A percentile compares a stretch with the other conserved stretches of the same genome.
These are phyloP conservation scores for Sciurus carolinensis DNA, from an alignment of 2,797 vertebrate species.

Conservation along the genomic window DNA sequence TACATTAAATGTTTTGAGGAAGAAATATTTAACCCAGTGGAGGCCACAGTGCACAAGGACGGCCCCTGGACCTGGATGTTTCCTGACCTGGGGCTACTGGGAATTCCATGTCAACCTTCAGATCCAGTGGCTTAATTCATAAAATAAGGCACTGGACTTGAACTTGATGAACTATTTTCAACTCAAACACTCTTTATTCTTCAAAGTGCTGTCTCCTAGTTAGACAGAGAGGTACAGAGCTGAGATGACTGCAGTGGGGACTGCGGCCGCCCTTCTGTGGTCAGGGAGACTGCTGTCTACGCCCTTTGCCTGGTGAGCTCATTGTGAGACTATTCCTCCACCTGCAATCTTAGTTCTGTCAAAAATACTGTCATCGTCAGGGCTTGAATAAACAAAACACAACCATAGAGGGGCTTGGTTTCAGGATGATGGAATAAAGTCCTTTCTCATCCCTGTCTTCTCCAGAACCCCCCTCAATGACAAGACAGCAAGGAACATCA, in stretches of 20 bases:
- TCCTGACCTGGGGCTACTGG: not conserved
- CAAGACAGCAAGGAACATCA: not conserved
- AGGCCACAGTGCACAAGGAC: not conserved
- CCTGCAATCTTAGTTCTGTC: not conserved
- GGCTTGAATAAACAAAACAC: not conserved
- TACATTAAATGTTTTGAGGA: constrained; percentile 46
- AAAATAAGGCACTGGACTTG: not conserved
- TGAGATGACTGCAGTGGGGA: not conserved
- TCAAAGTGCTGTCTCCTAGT: not conserved
- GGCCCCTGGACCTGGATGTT: not conserved
- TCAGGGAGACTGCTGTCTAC: not conserved
- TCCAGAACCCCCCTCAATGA: not conserved
- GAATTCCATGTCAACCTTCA: not conserved
- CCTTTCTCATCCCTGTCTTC: not conserved
- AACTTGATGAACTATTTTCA: not conserved
- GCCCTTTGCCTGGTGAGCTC: not conserved
- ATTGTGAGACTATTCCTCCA: not conserved
- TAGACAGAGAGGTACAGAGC: not conserved
- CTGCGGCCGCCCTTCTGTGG: not conserved
- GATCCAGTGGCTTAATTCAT: not conserved
- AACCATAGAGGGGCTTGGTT: not conserved
- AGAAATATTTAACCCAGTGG: constrained; percentile 28
- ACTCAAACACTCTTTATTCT: constrained; percentile 15
- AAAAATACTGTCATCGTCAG: not conserved
- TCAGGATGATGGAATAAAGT: not conserved